Evolutionary conservation across 1,140 invertebrate species (phyloP), one percentile per base, ranked within the genome.

Genomic region (Atta colombica): DNA sequence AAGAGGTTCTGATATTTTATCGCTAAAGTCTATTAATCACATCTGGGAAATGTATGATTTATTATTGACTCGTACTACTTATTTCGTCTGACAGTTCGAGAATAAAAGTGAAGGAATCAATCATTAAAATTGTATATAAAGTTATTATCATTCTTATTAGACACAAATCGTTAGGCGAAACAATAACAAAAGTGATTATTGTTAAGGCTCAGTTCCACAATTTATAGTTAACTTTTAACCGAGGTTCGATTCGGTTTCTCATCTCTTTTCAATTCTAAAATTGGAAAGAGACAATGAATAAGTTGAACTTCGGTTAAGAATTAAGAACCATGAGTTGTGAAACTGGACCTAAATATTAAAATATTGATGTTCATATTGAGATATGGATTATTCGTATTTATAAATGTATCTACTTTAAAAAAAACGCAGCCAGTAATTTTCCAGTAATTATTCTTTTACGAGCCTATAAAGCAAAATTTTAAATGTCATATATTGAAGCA

Each of bases 11-110:
- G 18, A 66, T 21, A 35, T 21, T 66, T 66, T 53, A 3, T 35
- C 7, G 6, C 4, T 51, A 53, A 25, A 71, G 1, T 58, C 18
- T 5, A 68, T 68, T 35, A 55, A 69, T 35, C 49, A 14, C 58
- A 28, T 18, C 14, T 12, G 4, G 16, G 14, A 45, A 58, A 31
- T 3, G 53, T 25, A 61, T 18, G 25, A 74, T 74, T 61, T 60
- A 31, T 74, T 49, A 74, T 74, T 74, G 80, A 51, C 12, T 82
- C 55, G 16, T 18, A 61, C 25, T 31, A 82, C 55, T 35, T 82
- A 14, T 35, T 49, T 60, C 25, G 25, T 2, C 3, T n/a, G 7
- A 12, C 12, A 1, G 8, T 10, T n/a, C 1, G 31, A 45, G 8
- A 35, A 16, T 12, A 35, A 35, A 25, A 60, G 66, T 49, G 6